Evolutionary conservation across 2,113 vertebrate genomes (phyloP).

Genomic region (Labeo catla): DNA sequence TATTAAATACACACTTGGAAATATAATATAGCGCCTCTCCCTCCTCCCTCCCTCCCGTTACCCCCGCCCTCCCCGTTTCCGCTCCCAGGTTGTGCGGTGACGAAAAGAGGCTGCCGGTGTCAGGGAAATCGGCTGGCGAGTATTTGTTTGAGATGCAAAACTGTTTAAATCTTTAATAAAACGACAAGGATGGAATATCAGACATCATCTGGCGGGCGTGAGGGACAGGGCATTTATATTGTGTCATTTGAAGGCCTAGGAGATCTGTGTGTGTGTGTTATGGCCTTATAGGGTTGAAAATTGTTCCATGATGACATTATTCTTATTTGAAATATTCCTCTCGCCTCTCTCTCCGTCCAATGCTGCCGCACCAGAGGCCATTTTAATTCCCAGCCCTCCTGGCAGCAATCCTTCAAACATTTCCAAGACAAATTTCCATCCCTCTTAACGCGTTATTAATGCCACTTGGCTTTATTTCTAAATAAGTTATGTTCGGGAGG

Average conservation of each 20-base stretch:
- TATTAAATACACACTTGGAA: constrained; percentile 70
- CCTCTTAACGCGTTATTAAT: constrained; percentile 67
- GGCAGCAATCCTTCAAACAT: constrained; percentile 68
- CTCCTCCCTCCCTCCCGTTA: not conserved
- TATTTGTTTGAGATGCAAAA: constrained; percentile 75
- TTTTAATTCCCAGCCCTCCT: constrained; percentile 63
- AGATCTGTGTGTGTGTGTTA: constrained; percentile 48
- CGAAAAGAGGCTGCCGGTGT: constrained; percentile 62
- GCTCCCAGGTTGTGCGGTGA: constrained; percentile 18
- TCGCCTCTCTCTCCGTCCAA: constrained; percentile 54
- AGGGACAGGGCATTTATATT: constrained; percentile 67
- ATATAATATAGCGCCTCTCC: constrained; percentile 68
- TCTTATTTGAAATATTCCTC: constrained; percentile 71
- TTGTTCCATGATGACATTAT: constrained; percentile 69
- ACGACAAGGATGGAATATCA: constrained; percentile 77
- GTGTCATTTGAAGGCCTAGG: constrained; percentile 65
- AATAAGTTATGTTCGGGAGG: constrained; percentile 63
- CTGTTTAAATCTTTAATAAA: constrained; percentile 79
- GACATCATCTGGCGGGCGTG: constrained; percentile 65
- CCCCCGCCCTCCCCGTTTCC: constrained; percentile 32
- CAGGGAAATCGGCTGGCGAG: constrained; percentile 68
- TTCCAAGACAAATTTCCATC: constrained; percentile 65
- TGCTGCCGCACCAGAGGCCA: constrained; percentile 54
- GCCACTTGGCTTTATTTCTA: constrained; percentile 64
- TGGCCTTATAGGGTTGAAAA: constrained; percentile 68